Evolutionary conservation across 2,888 invertebrate species (phyloP).

Genomic region (Electrophaes corylata): DNA sequence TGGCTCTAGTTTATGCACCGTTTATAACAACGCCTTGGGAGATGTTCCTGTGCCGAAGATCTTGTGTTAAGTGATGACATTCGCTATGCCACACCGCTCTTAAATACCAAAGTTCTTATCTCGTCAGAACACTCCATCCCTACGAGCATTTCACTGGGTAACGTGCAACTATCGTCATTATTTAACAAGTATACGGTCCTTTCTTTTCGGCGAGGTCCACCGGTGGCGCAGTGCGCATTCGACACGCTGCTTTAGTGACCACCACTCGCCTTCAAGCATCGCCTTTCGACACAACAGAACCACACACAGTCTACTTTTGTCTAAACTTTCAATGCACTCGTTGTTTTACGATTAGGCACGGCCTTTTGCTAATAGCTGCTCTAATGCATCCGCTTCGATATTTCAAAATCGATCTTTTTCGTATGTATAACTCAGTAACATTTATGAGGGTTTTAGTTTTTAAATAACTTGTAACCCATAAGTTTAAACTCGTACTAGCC

Average conservation of each 20-base stretch:
- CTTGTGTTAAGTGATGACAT: conserved; percentile 82
- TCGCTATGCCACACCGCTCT: conserved; percentile 78
- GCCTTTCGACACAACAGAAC: conserved; percentile 35
- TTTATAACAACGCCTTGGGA: conserved; percentile 64
- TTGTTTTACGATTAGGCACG: conserved; percentile 16
- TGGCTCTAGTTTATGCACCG: conserved; percentile 43
- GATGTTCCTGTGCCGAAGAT: conserved; percentile 76
- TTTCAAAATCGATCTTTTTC: conserved; percentile 2
- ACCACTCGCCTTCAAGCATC: conserved; percentile 57
- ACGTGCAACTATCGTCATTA: conserved; percentile 80
- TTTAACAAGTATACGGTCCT: conserved; percentile 79
- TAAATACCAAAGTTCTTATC: conserved; percentile 82
- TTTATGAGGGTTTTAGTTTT: background rate
- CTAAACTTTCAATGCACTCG: conserved; percentile 7
- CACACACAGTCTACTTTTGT: conserved; percentile 53
- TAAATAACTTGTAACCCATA: background rate
- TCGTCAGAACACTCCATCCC: conserved; percentile 81
- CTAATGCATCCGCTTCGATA: conserved; percentile 12
- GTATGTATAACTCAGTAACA: background rate
- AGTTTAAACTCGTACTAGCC: background rate
- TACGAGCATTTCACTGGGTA: conserved; percentile 81
- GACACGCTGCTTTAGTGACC: conserved; percentile 69
- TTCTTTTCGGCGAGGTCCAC: conserved; percentile 77
- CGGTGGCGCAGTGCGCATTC: conserved; percentile 62
- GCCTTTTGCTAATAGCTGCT: conserved; percentile 1